These are phyloP conservation scores for Eupristina koningsbergeri DNA, from an alignment of 1,140 invertebrate species.

Conservation along the genomic window DNA sequence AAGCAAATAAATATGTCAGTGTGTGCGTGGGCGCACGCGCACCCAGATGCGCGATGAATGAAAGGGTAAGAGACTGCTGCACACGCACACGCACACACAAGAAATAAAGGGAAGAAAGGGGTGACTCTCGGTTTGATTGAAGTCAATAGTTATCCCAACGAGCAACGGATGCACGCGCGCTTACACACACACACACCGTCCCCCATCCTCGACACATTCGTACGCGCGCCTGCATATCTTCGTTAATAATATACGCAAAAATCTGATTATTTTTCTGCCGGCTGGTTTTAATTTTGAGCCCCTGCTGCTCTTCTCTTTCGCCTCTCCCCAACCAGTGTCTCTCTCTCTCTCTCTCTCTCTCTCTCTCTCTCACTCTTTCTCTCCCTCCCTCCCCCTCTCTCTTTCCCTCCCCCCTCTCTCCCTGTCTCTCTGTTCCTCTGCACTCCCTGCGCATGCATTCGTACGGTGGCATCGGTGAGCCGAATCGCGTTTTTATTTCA, in stretches of 20 bases:
- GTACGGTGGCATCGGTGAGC: constrained; percentile 3
- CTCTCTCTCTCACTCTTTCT: too few species aligned
- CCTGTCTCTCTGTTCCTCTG: neutral
- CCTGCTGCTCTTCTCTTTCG: constrained; percentile 36
- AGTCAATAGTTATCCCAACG: constrained; percentile 66
- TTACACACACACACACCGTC: neutral
- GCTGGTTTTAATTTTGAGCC: constrained; percentile 70
- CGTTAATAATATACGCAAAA: constrained; percentile 71
- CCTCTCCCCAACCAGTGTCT: too few species aligned
- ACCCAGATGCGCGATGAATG: neutral
- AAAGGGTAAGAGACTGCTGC: neutral
- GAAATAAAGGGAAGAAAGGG: constrained; percentile 46
- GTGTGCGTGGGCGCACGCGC: too few species aligned
- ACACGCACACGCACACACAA: neutral
- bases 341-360: constrained; percentile 20
- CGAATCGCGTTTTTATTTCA: constrained; percentile 57
- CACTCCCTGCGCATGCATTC: neutral
- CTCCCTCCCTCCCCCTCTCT: constrained; percentile 47
- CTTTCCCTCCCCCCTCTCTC: constrained; percentile 30
- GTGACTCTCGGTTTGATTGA: constrained; percentile 64
- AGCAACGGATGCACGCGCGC: constrained; percentile 41
- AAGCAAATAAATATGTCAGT: too few species aligned
- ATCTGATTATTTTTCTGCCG: constrained; percentile 72
- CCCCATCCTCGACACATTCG: neutral
- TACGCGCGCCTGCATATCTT: constrained; percentile 57